Evolutionary conservation across 2,797 vertebrate genomes (phyloP), one percentile per base, ranked within the genome.

Genomic region (Tapera naevia): DNA sequence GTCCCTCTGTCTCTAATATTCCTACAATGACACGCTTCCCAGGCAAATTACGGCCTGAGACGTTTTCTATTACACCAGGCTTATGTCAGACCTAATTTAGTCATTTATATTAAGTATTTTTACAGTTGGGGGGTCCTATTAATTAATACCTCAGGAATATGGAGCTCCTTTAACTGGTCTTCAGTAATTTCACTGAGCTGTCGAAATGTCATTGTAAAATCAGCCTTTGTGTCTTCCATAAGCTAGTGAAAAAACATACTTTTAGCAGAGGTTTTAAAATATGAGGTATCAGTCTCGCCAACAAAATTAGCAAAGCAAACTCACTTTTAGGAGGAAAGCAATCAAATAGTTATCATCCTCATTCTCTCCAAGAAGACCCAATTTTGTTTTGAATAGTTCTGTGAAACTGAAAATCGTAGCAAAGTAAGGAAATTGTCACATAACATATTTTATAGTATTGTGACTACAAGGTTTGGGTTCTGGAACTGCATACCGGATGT

Each of bases 161-260:
- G 79, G 54, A 94, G 86, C 35, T 89, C 73, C 86, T 95, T 94
- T 89, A 99, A 96, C 66, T 98, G 96, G 70, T 93, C 88, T 17
- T 89, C 93, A 70, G 98, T 98, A 74, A 97, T 96, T 95, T 98
- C 98, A 86, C 98, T 98, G 84, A 98, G 97, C 73, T 98, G 97
- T 71, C 97, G 96, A 98, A 99, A 98, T 32, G 98, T 98, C 98
- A 98, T 97, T 69, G 98, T 98, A 96, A 99, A 99, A 97, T 99
- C 98, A 81, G 98, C 96, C 81, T 91, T 95, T 23, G 97, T 98
- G 78, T 99, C 97, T 97, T 98, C 98, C 98, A 98, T 98, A 88
- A 98, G 93, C 98, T 99, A 91, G 43, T 27, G 62, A 94, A 95
- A 89, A 86, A 97, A 75, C 50, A 89, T 5, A 89, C 16, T 88